Conservation (phyloP, 1,140 invertebrate genomes). For the Penaeus indicus region DNA sequence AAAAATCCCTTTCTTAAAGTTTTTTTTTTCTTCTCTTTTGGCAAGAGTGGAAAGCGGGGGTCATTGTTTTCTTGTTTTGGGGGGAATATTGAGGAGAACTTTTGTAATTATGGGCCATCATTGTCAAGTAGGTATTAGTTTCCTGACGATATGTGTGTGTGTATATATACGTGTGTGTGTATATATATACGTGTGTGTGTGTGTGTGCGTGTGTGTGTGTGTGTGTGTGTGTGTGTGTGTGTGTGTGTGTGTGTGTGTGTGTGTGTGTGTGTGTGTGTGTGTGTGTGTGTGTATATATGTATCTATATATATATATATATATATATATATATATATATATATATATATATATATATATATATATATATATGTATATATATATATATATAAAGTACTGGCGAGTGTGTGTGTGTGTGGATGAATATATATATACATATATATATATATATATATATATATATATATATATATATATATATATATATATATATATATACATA, state of each 20-base stretch:
- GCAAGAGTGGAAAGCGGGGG: too few relatives aligned
- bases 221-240: too few relatives aligned
- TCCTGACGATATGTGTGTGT: too few relatives aligned
- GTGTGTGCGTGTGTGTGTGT: too few relatives aligned
- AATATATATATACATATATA: constrained; percentile 27
- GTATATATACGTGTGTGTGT: too few relatives aligned
- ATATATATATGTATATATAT: constrained; percentile 26
- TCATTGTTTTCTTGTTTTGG: too few relatives aligned
- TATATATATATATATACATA: not conserved
- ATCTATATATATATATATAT: not conserved
- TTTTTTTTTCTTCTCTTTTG: too few relatives aligned
- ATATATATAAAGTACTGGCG: not conserved
- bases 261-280: not conserved
- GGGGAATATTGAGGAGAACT: too few relatives aligned
- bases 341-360: constrained; percentile 34
- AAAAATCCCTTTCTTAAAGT: too few relatives aligned
- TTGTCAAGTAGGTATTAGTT: too few relatives aligned
- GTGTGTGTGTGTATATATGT: not conserved
- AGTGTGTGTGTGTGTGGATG: not conserved
- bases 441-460: not conserved
- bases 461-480: not conserved
- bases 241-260: not conserved
- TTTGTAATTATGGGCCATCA: too few relatives aligned
- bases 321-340: constrained; percentile 31
- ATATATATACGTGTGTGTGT: too few relatives aligned